Evolutionary conservation across 2,113 vertebrate species (phyloP).

Genomic region (Hystrix cristata): DNA sequence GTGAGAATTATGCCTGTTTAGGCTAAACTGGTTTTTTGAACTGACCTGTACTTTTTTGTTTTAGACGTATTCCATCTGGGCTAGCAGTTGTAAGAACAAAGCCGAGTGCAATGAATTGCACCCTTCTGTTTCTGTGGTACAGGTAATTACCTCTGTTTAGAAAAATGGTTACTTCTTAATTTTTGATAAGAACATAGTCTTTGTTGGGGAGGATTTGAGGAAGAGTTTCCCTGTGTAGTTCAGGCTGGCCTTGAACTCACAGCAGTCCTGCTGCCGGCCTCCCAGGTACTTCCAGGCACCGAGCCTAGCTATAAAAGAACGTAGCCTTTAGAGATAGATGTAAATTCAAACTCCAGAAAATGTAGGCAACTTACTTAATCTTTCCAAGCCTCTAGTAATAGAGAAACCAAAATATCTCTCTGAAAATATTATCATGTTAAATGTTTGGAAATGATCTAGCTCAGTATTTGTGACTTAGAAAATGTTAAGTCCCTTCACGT

Average conservation of each 20-base stretch:
- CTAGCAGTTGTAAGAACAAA: constrained; percentile 98
- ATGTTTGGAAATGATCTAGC: constrained; percentile 15
- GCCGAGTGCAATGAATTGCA: constrained; percentile 97
- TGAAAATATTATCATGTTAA: not conserved
- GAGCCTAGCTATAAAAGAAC: not conserved
- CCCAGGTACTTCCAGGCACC: not conserved
- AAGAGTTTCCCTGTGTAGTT: not conserved
- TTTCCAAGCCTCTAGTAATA: constrained; percentile 11
- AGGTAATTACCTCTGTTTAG: constrained; percentile 89
- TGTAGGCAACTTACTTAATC: not conserved
- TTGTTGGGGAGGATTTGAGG: not conserved
- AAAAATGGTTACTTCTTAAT: not conserved
- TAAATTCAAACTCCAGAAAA: constrained; percentile 20
- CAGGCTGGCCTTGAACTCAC: not conserved
- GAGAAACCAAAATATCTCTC: constrained; percentile 46
- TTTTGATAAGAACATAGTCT: not conserved
- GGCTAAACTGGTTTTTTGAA: not conserved
- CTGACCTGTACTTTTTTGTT: constrained; percentile 37
- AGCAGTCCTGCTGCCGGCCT: not conserved
- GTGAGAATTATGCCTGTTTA: not conserved
- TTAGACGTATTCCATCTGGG: constrained; percentile 98
- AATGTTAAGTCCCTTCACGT: not conserved
- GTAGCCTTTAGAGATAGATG: not conserved
- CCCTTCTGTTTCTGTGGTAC: constrained; percentile 96
- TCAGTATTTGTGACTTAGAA: constrained; percentile 43